Conservation (phyloP, 2,797 vertebrate species). For the Gymnopithys bicolor region DNA sequence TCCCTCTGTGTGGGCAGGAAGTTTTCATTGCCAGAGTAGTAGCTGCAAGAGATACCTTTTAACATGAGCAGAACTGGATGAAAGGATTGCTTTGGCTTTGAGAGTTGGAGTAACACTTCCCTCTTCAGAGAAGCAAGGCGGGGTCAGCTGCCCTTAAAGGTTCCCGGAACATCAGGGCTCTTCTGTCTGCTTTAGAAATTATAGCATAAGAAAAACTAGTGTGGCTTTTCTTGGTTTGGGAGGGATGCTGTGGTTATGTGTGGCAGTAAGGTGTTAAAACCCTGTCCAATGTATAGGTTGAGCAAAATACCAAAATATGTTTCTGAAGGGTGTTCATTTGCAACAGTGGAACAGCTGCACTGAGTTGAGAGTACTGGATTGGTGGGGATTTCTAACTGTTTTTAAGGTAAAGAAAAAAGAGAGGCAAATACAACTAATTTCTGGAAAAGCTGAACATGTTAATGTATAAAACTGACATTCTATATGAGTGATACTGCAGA, state of each 20-base stretch:
- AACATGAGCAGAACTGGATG: neutral
- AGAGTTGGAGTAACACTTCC: neutral
- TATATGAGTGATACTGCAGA: neutral
- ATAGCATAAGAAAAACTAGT: neutral
- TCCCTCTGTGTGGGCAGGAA: neutral
- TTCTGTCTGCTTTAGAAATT: neutral
- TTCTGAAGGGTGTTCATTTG: neutral
- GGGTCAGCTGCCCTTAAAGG: neutral
- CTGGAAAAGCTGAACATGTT: neutral
- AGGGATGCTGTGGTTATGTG: neutral
- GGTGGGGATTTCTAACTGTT: neutral
- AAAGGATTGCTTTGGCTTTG: neutral
- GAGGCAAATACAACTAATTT: neutral
- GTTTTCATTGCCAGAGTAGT: neutral
- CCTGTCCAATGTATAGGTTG: neutral
- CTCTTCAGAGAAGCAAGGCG: neutral
- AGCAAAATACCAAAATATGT: neutral
- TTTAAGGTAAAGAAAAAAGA: neutral
- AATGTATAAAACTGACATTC: neutral
- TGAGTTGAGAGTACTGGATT: neutral
- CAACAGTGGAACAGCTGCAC: neutral
- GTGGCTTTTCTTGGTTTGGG: neutral
- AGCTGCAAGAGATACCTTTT: neutral
- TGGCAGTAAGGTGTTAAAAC: neutral
- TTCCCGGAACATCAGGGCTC: neutral